Evolutionary conservation across 2,888 invertebrate species (phyloP), one percentile per base, ranked within the genome.

Genomic region (Zeuzera pyrina): DNA sequence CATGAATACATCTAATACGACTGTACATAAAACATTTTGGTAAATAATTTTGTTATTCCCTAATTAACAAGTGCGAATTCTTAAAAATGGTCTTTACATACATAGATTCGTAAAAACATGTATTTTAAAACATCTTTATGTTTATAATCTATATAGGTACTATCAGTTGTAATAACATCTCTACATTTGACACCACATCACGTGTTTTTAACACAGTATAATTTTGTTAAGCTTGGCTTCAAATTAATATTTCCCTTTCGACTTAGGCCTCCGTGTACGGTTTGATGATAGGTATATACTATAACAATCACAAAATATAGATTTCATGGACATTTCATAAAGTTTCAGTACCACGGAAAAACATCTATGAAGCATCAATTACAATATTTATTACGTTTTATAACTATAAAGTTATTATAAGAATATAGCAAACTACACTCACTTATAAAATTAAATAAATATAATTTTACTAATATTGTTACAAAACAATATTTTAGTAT

Each of bases 301-400:
- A n/a, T n/a, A n/a, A n/a, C 41, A 56, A 68, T 71, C 68, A 74
- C 73, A 63, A 52, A 55, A 52, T 34, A 43, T 31, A 29, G 42
- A 12, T 12, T 30, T 28, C 26, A 30, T 13, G 32, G 30, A 32
- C 34, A 33, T 19, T 7, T 19, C 5, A 19, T 19, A 5, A 7
- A 19, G 5, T n/a, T n/a, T n/a, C n/a, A n/a, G n/a, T n/a, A n/a
- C n/a, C n/a, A n/a, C n/a, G n/a, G n/a, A n/a, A n/a, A n/a, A n/a
- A n/a, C n/a, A n/a, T n/a, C n/a, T n/a, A n/a, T n/a, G n/a, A n/a
- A n/a, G n/a, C n/a, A n/a, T n/a, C n/a, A n/a, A n/a, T n/a, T n/a
- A n/a, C n/a, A n/a, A n/a, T n/a, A n/a, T n/a, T n/a, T n/a, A n/a
- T n/a, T n/a, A n/a, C n/a, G n/a, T n/a, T n/a, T n/a, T n/a, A n/a